Conservation (phyloP, 2,113 vertebrate species). For the Anhinga rufa region DNA sequence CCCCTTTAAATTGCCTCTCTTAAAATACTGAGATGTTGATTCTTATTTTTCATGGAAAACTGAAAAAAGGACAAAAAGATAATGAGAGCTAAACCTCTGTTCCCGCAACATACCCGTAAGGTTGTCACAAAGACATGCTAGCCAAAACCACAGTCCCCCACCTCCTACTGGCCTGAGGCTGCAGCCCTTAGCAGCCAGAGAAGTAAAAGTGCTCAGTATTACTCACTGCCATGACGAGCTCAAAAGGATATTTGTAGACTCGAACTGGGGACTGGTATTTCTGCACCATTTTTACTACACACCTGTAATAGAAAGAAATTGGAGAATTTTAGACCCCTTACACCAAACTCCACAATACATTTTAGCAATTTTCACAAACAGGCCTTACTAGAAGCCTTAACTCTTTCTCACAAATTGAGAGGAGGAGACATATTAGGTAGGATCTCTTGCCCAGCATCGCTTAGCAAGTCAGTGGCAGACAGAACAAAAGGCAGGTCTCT, state of each 20-base stretch:
- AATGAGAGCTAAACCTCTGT: neutral
- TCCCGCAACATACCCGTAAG: neutral
- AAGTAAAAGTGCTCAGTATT: neutral
- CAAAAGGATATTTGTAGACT: slow-evolving; percentile 84
- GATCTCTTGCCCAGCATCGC: neutral
- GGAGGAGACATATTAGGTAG: neutral
- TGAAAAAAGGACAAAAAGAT: neutral
- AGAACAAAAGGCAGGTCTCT: neutral
- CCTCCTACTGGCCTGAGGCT: neutral
- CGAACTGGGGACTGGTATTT: slow-evolving; percentile 84
- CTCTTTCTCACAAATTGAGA: neutral
- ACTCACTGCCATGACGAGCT: slow-evolving; percentile 88
- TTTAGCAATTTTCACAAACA: neutral
- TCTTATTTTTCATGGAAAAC: neutral
- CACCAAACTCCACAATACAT: accelerated
- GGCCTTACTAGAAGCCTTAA: neutral
- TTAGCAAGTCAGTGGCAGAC: neutral
- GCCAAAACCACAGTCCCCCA: neutral
- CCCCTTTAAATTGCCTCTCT: neutral
- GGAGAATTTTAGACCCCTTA: neutral
- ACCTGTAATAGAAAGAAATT: neutral
- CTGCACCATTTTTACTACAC: slow-evolving; percentile 79
- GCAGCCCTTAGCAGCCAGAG: neutral
- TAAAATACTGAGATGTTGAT: neutral
- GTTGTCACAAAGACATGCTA: neutral